phyloP scores from a whole-genome alignment of 2,797 vertebrate species.

The Tolypeutes matacus region DNA sequence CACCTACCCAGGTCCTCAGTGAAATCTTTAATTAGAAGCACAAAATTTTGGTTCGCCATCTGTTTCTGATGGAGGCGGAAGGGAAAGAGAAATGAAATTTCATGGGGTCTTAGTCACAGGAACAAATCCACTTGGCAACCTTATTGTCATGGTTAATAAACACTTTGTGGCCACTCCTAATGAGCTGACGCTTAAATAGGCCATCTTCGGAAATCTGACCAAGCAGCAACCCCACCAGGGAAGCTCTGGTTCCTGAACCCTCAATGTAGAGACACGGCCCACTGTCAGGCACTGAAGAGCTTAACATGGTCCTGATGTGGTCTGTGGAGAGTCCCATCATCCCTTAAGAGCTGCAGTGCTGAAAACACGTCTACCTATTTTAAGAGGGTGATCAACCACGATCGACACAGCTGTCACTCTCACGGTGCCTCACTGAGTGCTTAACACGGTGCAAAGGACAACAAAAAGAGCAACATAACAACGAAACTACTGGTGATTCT shows the following conservation, averaged over 20 bases:
- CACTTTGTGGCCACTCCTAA: background rate
- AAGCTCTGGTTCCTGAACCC: background rate
- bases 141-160: background rate
- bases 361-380: background rate
- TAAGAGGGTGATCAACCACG: background rate
- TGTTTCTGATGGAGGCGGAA: conserved; percentile 5
- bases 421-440: background rate
- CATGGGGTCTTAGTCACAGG: conserved; percentile 20
- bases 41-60: conserved; percentile 19
- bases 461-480: background rate
- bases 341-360: background rate
- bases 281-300: background rate
- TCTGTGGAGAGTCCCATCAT: fast-evolving
- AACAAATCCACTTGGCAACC: conserved; percentile 35
- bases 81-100: conserved; percentile 10
- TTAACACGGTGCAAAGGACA: background rate
- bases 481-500: background rate
- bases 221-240: background rate
- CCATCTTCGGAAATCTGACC: background rate
- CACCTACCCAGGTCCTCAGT: background rate
- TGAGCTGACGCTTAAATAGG: background rate
- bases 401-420: background rate
- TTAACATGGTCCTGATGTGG: background rate
- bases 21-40: conserved; percentile 35
- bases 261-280: fast-evolving